Conservation (phyloP, 1,140 invertebrate species). For the Micrasema minimum region DNA sequence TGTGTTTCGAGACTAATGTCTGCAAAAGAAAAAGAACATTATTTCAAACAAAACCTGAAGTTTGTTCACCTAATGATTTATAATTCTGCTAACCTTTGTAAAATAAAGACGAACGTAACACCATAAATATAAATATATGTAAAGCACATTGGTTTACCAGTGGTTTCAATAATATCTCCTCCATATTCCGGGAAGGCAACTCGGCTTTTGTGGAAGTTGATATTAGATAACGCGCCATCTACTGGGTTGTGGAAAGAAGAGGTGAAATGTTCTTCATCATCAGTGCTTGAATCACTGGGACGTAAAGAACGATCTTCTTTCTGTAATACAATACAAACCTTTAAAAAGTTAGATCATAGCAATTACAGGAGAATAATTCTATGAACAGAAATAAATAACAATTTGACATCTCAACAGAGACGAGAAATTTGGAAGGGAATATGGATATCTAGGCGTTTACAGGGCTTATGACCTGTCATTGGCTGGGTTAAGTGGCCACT, state of each 20-base stretch:
- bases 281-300: slow-evolving; percentile 37
- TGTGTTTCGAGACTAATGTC: slow-evolving; percentile 14
- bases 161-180: slow-evolving; percentile 73
- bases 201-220: slow-evolving; percentile 58
- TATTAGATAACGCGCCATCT: slow-evolving; percentile 57
- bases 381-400: neutral
- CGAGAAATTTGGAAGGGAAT: too few relatives aligned
- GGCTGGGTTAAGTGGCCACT: too few relatives aligned
- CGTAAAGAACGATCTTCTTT: slow-evolving; percentile 35
- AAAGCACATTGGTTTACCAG: slow-evolving; percentile 49
- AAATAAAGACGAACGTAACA: too few relatives aligned
- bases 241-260: slow-evolving; percentile 64
- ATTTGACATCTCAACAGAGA: too few relatives aligned
- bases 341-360: too few relatives aligned
- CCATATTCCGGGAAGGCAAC: slow-evolving; percentile 79
- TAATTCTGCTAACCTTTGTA: too few relatives aligned
- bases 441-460: too few relatives aligned
- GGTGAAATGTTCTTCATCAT: slow-evolving; percentile 58
- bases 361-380: too few relatives aligned
- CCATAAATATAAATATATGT: too few relatives aligned
- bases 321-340: slow-evolving; percentile 18
- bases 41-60: too few relatives aligned
- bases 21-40: neutral
- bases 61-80: too few relatives aligned
- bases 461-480: too few relatives aligned